Base-by-base conservation (phyloP, 2,113 vertebrate species). In the Malurus alboscapulatus region DNA sequence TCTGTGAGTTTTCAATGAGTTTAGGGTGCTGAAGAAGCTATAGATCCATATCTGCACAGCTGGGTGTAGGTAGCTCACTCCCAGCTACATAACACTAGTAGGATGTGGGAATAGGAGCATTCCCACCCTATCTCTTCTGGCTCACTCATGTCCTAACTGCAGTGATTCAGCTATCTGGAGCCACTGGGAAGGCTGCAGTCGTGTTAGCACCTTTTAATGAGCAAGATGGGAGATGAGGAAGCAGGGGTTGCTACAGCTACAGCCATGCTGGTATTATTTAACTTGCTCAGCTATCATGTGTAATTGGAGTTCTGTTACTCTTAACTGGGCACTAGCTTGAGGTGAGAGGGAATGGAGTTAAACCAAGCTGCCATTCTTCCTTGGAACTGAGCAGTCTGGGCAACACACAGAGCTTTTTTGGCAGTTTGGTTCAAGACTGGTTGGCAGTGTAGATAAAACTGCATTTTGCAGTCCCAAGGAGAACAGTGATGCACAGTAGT, bases 61-160 rank as follows among this genome's bases (percentile, higher is more conserved):
- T 94, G 93, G 89, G 48, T 87, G 87, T 89, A 94, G 91, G 95
- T 94, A 92, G 89, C 66, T 84, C 40, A 1, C 36, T 92, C 91
- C 68, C 61, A 87, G 91, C 69, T 36, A 89, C 36, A 25, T 75
- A 89, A 67, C 66, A 29, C 53, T 14, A 57, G 91, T 81, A 66
- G 93, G 87, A 92, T 84, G 94, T 94, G 81, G 89, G 62, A 92
- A 91, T 54, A 71, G 34, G 74, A 90, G 36, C 0, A 0, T 91
- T 91, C 80, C 80, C 44, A 50, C 48, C 38, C 75, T 15, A 82
- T 78, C 66, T n/a, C n/a, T 92, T 78, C 74, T 91, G 92, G 66
- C 87, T 95, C 66, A 71, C 1, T 55, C 58, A 2, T 72, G 66
- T 67, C 87, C 92, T 79, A 38, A 12, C 69, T 91, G 81, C 17